A percentile compares a stretch with the other conserved stretches of the same genome.
phyloP scores from a whole-genome alignment of 2,113 vertebrate genomes.

The Cervus canadensis region DNA sequence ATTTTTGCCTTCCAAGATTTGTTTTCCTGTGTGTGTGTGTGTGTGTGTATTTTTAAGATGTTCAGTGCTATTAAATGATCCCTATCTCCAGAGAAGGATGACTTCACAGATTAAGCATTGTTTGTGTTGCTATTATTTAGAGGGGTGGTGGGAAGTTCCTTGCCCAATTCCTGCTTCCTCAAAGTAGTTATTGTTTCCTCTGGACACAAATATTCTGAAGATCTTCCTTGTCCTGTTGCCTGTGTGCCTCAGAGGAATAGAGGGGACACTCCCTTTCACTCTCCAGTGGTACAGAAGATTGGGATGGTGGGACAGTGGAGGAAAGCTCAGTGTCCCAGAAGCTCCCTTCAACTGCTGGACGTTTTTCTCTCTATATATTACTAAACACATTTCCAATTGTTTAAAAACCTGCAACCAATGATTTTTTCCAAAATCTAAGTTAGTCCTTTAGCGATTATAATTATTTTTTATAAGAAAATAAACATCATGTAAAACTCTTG shows the following conservation, averaged over 20 bases:
- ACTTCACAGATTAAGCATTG: not conserved
- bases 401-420: not conserved
- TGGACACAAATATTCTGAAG: constrained; percentile 43
- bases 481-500: not conserved
- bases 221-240: not conserved
- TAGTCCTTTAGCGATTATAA: not conserved
- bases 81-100: not conserved
- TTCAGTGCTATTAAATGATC: not conserved
- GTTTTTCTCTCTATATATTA: not conserved
- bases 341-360: not conserved
- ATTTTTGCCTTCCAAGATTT: not conserved
- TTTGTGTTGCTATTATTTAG: not conserved
- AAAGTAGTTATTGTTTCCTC: constrained; percentile 53
- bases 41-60: not conserved
- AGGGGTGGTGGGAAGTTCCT: constrained; percentile 44
- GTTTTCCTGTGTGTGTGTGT: not conserved
- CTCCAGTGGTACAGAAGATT: not conserved
- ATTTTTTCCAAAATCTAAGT: not conserved
- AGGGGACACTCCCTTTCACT: not conserved
- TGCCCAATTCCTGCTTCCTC: constrained; percentile 38
- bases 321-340: not conserved
- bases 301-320: not conserved
- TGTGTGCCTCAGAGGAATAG: not conserved
- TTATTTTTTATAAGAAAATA: not conserved
- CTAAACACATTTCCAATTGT: not conserved